phyloP scores from a whole-genome alignment of 2,113 vertebrate species.

The Calcarius ornatus region DNA sequence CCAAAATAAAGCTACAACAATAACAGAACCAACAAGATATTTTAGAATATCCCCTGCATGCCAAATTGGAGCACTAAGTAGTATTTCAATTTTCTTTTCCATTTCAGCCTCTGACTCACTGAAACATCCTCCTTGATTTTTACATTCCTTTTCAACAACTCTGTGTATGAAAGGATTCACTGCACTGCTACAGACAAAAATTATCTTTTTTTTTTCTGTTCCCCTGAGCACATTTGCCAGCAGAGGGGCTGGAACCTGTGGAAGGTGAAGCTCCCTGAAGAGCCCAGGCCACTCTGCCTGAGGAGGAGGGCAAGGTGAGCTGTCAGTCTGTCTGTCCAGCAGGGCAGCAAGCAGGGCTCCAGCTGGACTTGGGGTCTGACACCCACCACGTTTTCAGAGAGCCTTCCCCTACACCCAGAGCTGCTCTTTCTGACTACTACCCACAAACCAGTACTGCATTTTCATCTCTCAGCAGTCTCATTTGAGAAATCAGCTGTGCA shows the following conservation, averaged over 20 bases:
- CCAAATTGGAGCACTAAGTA: not conserved
- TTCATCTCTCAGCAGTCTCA: not conserved
- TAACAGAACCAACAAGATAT: not conserved
- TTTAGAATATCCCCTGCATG: not conserved
- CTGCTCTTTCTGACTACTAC: not conserved
- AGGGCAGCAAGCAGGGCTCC: not conserved
- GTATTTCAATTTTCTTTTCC: constrained; percentile 2
- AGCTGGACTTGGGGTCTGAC: not conserved
- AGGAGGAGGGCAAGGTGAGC: not conserved
- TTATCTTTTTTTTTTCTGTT: not conserved
- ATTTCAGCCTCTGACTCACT: constrained; percentile 4
- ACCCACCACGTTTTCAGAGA: not conserved
- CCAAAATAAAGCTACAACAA: not conserved
- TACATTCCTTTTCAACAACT: not conserved
- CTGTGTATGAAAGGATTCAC: not conserved
- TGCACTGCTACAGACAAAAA: not conserved
- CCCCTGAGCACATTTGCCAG: not conserved
- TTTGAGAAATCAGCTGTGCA: not conserved
- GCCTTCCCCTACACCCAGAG: not conserved
- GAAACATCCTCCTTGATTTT: not conserved
- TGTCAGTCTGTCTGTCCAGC: not conserved
- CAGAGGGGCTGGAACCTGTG: not conserved
- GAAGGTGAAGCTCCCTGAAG: not conserved
- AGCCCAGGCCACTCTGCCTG: not conserved
- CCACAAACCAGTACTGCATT: not conserved